Evolutionary conservation across 2,888 invertebrate genomes (phyloP), one percentile per base, ranked within the genome.

Genomic region (Ichneumoninae sp.): DNA sequence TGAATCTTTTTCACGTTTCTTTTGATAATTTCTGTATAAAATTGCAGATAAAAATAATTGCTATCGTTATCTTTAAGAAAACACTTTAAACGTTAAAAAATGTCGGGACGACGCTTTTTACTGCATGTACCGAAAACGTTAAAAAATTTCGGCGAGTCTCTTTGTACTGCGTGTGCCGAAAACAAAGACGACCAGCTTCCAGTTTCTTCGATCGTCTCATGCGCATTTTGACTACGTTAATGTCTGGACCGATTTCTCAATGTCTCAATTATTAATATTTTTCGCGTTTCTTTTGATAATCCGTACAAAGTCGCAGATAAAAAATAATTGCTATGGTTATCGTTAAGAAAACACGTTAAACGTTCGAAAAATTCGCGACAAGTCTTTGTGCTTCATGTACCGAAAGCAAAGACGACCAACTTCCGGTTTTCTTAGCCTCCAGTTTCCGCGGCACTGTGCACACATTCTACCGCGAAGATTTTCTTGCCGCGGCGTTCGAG

Each of bases 381-480:
- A 10, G 3, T 22, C 10, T 22, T 57, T 57, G 57, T n/a, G 10
- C 26, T 22, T 1, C 57, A 3, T 13, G 10, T 26, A 57, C 22
- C 57, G 65, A 50, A 57, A 60, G 57, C 65, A 50, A 75, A 47
- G 62, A 3, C 62, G 71, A 16, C 33, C 30, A 33, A n/a, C 62
- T 65, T 75, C 75, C 78, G 68, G 54, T 16, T 82, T 66, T 82
- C 80, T 80, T 82, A 60, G 75, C 47, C 40, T 50, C 70, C 44
- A 66, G 71, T 57, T 80, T 76, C 76, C 80, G 83, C 84, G 71
- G 77, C 83, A 77, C 84, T 72, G 74, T 75, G 68, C 78, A 54
- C 65, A 81, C 83, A 85, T 86, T 86, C 80, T 85, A 68, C 84
- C 81, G 71, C 86, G 85, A 75, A 77, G 76, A 83, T 75, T 79